Evolutionary conservation across 1,140 invertebrate genomes (phyloP).

Genomic region (Ctenoplectra terminalis): DNA sequence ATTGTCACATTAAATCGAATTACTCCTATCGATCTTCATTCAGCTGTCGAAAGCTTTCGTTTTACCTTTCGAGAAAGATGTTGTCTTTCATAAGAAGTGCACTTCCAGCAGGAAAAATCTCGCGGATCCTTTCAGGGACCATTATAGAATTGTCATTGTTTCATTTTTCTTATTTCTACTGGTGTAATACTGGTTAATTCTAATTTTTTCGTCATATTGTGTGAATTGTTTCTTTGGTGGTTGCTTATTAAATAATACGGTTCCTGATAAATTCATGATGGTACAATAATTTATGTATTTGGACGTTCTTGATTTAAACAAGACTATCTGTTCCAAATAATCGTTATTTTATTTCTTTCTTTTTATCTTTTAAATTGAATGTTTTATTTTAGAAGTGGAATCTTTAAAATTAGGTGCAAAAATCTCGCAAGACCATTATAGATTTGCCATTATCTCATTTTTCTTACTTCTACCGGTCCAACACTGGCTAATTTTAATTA

Average conservation of each 20-base stretch:
- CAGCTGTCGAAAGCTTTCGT: background rate
- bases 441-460: conserved; percentile 73
- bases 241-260: too few relatives aligned
- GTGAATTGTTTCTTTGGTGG: too few relatives aligned
- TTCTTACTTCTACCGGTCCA: too few relatives aligned
- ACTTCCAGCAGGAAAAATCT: conserved; percentile 34
- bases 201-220: too few relatives aligned
- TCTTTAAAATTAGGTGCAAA: conserved; percentile 31
- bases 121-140: conserved; percentile 31
- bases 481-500: too few relatives aligned
- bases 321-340: too few relatives aligned
- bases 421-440: conserved; percentile 61
- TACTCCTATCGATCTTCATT: conserved; percentile 52
- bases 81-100: conserved; percentile 20
- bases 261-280: too few relatives aligned
- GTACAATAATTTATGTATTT: too few relatives aligned
- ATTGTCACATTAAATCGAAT: conserved; percentile 66
- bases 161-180: too few relatives aligned
- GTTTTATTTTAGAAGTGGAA: background rate
- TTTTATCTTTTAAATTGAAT: background rate
- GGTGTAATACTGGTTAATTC: too few relatives aligned
- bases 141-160: conserved; percentile 73
- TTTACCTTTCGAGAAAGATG: conserved; percentile 18
- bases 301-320: too few relatives aligned
- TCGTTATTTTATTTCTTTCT: too few relatives aligned